Conservation (phyloP, 1,140 invertebrate species). For the Zaprionus tsacasi region DNA sequence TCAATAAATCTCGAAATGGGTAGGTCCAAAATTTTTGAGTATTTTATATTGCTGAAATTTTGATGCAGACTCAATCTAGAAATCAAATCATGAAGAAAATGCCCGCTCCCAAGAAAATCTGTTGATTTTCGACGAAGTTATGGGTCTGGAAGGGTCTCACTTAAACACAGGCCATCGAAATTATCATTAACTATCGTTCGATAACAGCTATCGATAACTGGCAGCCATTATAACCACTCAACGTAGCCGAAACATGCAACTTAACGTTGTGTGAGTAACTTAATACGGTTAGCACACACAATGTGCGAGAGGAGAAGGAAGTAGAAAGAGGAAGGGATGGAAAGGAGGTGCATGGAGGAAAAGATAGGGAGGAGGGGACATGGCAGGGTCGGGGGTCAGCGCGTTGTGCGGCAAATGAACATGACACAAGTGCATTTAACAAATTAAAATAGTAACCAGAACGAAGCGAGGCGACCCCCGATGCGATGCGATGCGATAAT, state of each 20-base stretch:
- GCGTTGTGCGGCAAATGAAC: constrained; percentile 48
- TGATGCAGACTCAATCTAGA: too few relatives aligned
- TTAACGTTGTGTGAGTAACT: constrained; percentile 1
- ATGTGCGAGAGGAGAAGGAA: not conserved
- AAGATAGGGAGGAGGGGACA: too few relatives aligned
- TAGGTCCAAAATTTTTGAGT: too few relatives aligned
- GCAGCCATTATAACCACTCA: not conserved
- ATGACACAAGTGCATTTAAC: constrained; percentile 73
- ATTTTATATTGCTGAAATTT: too few relatives aligned
- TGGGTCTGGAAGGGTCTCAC: too few relatives aligned
- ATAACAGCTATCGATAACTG: not conserved
- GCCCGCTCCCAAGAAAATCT: too few relatives aligned
- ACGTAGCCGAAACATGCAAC: not conserved
- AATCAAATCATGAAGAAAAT: too few relatives aligned
- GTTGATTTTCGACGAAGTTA: too few relatives aligned
- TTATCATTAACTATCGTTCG: not conserved
- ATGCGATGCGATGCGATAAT: constrained; percentile 29
- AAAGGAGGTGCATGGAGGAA: too few relatives aligned
- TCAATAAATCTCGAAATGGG: too few relatives aligned
- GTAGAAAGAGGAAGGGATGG: not conserved
- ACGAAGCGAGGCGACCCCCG: constrained; percentile 22
- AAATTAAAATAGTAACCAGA: constrained; percentile 73
- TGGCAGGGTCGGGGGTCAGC: not conserved
- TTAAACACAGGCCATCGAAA: not conserved
- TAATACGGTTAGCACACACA: not conserved